phyloP scores from a whole-genome alignment of 2,113 vertebrate species.

The Oncorhynchus nerka region DNA sequence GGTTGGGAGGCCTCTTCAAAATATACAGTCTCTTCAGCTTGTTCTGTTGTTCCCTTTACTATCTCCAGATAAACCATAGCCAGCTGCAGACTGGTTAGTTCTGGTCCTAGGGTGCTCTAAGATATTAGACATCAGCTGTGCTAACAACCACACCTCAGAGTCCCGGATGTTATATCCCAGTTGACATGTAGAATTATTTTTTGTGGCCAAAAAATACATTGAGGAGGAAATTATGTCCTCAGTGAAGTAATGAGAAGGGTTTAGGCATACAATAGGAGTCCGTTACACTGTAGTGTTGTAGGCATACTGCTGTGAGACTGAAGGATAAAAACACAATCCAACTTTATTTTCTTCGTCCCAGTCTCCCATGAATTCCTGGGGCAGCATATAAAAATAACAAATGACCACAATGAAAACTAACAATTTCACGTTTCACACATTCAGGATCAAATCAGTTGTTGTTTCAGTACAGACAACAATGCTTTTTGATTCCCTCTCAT shows the following conservation, averaged over 20 bases:
- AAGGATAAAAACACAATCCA: neutral
- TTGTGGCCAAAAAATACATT: neutral
- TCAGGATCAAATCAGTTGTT: neutral
- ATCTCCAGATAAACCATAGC: constrained; percentile 3
- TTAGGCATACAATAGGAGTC: neutral
- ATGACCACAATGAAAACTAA: neutral
- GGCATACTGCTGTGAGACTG: too few species aligned
- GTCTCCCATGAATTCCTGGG: neutral
- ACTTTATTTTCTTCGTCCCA: neutral
- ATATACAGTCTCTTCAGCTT: neutral
- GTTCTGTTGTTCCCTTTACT: neutral
- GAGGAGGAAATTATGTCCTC: neutral
- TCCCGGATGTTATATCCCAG: neutral
- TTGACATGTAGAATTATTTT: neutral
- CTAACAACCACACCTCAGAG: constrained; percentile 5
- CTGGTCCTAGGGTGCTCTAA: neutral
- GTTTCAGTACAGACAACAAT: neutral
- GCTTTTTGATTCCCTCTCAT: neutral
- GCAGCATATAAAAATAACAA: neutral
- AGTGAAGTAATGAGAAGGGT: neutral
- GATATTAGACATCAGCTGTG: neutral
- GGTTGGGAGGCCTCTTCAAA: neutral
- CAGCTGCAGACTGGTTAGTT: neutral
- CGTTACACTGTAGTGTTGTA: neutral
- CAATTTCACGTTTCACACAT: neutral